These are phyloP conservation scores for Cantharis nigra DNA, from an alignment of 2,888 invertebrate genomes.

Conservation along the genomic window DNA sequence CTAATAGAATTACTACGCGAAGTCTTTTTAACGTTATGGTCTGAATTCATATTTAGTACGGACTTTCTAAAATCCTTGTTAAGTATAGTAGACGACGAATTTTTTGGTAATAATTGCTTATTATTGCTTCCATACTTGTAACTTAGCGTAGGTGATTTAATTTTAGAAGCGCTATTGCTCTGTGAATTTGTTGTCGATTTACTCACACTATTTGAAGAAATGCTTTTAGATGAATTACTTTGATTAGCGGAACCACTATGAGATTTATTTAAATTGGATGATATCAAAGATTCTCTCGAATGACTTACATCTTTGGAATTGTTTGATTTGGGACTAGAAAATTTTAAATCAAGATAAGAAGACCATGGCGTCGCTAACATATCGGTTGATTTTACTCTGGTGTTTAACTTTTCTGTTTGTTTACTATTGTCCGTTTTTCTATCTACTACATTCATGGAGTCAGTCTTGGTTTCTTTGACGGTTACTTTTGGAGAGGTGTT, in stretches of 20 bases:
- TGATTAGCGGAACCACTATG: conserved; percentile 1
- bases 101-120: conserved; percentile 54
- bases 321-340: conserved; percentile 50
- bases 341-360: conserved; percentile 61
- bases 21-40: conserved; percentile 49
- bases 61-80: conserved; percentile 79
- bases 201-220: too few species aligned
- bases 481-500: conserved; percentile 78
- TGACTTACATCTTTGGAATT: conserved; percentile 37
- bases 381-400: background rate
- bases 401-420: background rate
- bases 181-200: background rate
- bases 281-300: conserved; percentile 41
- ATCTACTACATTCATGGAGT: background rate
- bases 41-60: conserved; percentile 68
- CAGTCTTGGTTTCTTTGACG: background rate
- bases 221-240: background rate
- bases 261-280: conserved; percentile 5
- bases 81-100: conserved; percentile 58
- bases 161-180: background rate
- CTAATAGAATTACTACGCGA: conserved; percentile 57
- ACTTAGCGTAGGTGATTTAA: conserved; percentile 36
- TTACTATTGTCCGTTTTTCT: background rate
- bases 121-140: conserved; percentile 43
- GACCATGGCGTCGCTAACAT: conserved; percentile 64